A percentile compares a stretch with the other conserved stretches of the same genome.
phyloP scores from a whole-genome alignment of 1,140 invertebrate genomes.

The Pseudoatta argentina region DNA sequence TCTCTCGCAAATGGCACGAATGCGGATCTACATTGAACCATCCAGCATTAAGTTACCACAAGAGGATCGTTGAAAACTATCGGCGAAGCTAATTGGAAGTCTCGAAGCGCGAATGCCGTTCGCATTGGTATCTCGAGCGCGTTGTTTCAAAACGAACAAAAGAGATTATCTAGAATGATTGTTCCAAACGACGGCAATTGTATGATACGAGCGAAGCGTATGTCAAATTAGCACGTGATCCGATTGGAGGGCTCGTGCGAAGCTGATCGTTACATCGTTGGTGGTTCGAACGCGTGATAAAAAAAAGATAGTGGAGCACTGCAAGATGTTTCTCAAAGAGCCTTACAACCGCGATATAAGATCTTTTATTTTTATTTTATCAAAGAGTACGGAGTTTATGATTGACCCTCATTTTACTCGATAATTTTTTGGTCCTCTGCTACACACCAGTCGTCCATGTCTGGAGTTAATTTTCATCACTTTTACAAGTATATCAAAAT shows the following conservation, averaged over 20 bases:
- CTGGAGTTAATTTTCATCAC: too few species aligned
- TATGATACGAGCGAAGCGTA: background rate
- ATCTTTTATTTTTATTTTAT: background rate
- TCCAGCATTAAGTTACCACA: conserved; percentile 41
- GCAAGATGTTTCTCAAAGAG: background rate
- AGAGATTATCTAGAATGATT: background rate
- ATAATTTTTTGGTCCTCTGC: too few species aligned
- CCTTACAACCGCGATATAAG: background rate
- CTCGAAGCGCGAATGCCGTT: conserved; percentile 29
- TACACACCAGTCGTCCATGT: too few species aligned
- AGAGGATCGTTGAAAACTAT: conserved; percentile 10
- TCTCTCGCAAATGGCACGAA: conserved; percentile 29
- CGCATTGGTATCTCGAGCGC: conserved; percentile 12
- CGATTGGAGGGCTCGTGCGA: conserved; percentile 7
- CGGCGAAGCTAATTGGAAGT: conserved; percentile 47
- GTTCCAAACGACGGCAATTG: conserved; percentile 5
- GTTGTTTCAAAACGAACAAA: conserved; percentile 25
- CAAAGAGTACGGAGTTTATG: background rate
- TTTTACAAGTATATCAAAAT: too few species aligned
- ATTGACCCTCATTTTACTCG: background rate
- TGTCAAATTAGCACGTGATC: conserved; percentile 32
- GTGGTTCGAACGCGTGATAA: background rate
- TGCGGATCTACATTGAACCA: background rate
- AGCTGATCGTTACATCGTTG: conserved; percentile 4
- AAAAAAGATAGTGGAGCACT: background rate